These are phyloP conservation scores for Crossaster papposus DNA, from an alignment of 53 echinoderm and acorn worm genomes.

Conservation along the genomic window DNA sequence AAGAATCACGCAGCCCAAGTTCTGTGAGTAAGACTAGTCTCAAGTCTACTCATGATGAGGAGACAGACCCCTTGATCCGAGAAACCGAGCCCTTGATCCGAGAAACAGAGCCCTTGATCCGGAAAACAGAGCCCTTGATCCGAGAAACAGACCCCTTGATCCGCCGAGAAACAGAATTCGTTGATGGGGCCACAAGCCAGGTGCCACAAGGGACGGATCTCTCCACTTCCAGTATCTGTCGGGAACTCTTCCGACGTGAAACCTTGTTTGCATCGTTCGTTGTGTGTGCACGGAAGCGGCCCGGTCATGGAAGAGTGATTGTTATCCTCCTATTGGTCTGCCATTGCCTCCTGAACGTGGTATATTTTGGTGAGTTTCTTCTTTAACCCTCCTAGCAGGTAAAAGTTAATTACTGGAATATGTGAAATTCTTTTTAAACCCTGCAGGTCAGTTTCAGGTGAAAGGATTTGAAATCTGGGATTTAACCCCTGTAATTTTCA, in stretches of 20 bases:
- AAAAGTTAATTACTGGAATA: too few relatives aligned
- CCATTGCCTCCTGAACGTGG: not conserved
- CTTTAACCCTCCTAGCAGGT: too few relatives aligned
- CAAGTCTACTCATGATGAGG: not conserved
- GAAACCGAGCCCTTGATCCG: not conserved
- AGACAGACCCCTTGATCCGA: not conserved
- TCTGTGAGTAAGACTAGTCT: not conserved
- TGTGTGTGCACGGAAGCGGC: conserved; percentile 6
- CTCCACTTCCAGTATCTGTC: not conserved
- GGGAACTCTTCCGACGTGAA: not conserved
- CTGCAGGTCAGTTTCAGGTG: too few relatives aligned
- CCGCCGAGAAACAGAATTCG: not conserved
- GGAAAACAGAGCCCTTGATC: too few relatives aligned
- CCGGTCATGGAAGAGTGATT: not conserved
- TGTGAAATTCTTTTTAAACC: too few relatives aligned
- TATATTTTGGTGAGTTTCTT: not conserved
- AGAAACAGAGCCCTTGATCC: conserved; percentile 4
- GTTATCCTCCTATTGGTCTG: conserved; percentile 2
- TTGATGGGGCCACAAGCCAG: not conserved
- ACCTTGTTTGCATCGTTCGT: not conserved
- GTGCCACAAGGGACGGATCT: not conserved
- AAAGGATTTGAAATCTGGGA: too few relatives aligned
- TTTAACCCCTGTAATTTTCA: not conserved
- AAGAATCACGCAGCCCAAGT: not conserved
- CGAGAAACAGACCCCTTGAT: not conserved